Evolutionary conservation across 2,113 vertebrate species (phyloP).

Genomic region (Carassius gibelio): DNA sequence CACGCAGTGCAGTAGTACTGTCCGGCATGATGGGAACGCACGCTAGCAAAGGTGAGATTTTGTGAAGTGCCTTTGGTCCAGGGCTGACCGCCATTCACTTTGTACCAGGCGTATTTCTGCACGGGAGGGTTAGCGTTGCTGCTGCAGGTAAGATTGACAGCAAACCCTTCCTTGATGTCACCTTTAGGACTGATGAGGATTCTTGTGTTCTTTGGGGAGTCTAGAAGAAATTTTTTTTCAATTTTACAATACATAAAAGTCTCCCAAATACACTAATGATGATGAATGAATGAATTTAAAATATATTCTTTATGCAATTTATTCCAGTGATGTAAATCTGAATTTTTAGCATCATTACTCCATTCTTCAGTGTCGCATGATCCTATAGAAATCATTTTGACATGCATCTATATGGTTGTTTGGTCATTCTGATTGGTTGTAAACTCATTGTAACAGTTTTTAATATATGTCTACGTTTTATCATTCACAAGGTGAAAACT

Average conservation of each 20-base stretch:
- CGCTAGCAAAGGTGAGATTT: slow-evolving; percentile 69
- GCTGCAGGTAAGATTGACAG: slow-evolving; percentile 72
- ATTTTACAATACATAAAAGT: neutral
- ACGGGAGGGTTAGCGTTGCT: slow-evolving; percentile 68
- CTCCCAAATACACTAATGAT: no score
- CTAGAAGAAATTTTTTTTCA: slow-evolving; percentile 57
- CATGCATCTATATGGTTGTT: no score
- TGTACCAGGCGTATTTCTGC: slow-evolving; percentile 73
- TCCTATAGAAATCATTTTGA: neutral
- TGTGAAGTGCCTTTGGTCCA: slow-evolving; percentile 66
- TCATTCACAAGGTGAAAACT: neutral
- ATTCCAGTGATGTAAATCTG: neutral
- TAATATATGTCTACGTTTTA: neutral
- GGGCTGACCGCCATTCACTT: slow-evolving; percentile 67
- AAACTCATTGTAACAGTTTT: neutral
- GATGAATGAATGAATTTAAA: neutral
- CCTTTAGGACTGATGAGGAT: slow-evolving; percentile 67
- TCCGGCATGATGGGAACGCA: slow-evolving; percentile 69
- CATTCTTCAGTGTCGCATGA: neutral
- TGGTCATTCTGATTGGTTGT: no score
- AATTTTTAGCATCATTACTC: neutral
- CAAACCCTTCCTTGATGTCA: slow-evolving; percentile 74
- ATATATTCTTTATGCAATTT: neutral
- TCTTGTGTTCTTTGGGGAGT: slow-evolving; percentile 73
- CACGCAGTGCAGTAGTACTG: slow-evolving; percentile 76